These are phyloP conservation scores for Condylostylus longicornis DNA, from an alignment of 1,140 invertebrate species.

Conservation along the genomic window DNA sequence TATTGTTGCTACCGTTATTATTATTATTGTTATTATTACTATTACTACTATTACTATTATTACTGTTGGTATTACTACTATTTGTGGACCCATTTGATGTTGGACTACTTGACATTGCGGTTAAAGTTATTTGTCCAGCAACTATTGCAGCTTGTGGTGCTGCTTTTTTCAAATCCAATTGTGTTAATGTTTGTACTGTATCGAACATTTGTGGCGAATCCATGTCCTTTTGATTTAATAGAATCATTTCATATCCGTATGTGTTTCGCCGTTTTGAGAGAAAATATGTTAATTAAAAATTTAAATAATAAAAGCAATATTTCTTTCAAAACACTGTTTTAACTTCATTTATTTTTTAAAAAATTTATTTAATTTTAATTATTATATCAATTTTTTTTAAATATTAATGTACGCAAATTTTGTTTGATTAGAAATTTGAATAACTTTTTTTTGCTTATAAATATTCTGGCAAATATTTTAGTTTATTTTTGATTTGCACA, in stretches of 20 bases:
- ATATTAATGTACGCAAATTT: no score
- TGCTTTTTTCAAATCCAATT: constrained; percentile 31
- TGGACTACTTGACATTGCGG: constrained; percentile 37
- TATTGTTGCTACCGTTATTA: constrained; percentile 20
- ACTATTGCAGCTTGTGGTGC: constrained; percentile 32
- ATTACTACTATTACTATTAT: constrained; percentile 17
- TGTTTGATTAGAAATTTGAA: no score
- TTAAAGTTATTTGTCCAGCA: constrained; percentile 33
- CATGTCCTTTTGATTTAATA: constrained; percentile 35
- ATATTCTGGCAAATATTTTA: no score
- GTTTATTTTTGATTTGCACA: no score
- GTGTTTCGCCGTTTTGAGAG: constrained; percentile 26
- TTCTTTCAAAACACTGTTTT: neutral
- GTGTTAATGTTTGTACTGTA: constrained; percentile 26
- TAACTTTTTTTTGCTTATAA: no score
- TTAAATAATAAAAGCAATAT: neutral
- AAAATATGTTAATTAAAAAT: constrained; percentile 18
- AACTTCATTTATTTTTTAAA: neutral
- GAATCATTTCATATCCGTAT: constrained; percentile 23
- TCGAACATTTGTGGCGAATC: constrained; percentile 60
- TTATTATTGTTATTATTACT: constrained; percentile 30
- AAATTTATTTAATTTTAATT: constrained; percentile 4
- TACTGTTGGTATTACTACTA: constrained; percentile 19
- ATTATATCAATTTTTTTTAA: neutral
- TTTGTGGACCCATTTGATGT: constrained; percentile 29